Base-by-base conservation (phyloP, 2,797 vertebrate genomes). In the Channa striata region DNA sequence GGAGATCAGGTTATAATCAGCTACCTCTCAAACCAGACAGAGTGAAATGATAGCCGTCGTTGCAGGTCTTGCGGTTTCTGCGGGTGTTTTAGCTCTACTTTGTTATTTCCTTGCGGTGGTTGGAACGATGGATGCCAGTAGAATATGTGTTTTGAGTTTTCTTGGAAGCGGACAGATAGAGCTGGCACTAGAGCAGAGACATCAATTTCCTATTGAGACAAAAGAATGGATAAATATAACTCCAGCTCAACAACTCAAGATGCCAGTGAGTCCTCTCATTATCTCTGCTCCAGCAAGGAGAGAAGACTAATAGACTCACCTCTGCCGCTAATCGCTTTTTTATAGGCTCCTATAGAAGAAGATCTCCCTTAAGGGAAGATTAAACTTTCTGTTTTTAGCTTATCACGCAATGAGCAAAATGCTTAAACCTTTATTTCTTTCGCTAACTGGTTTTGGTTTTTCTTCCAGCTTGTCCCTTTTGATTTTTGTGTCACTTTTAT, bases 231-330 rank as follows among this genome's bases (percentile, higher is more conserved):
- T 89, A 90, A 91, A 93, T 92, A 90, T 88, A 92, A 85, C 86
- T 91, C 60, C 46, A 54, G 61, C 75, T 78, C 52, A 73, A 78
- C 72, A 77, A 81, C 82, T 86, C 72, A 59, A 78, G 72, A 87
- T 64, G 78, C 77, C 65, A 77, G 74, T 56, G 63, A 85, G 81
- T 59, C 82, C 69, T 78, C 78, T 92, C 88, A 90, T 92, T 92
- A 92, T 86, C 83, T 79, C 72, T 56, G 34, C 80, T 72, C 86
- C 86, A 72, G 82, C 60, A 62, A 77, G 89, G 78, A 91, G 85
- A 89, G 88, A 88, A 87, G 86, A 89, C 87, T 93, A 91, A 93
- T 93, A 88, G 87, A 90, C 86, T 90, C 87, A 87, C 90, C 85
- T 90, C 87, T 81, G 65, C 62, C 57, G 72, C 86, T 92, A 92